Evolutionary conservation across 2,888 invertebrate species (phyloP).

Genomic region (Agrypnus murinus): DNA sequence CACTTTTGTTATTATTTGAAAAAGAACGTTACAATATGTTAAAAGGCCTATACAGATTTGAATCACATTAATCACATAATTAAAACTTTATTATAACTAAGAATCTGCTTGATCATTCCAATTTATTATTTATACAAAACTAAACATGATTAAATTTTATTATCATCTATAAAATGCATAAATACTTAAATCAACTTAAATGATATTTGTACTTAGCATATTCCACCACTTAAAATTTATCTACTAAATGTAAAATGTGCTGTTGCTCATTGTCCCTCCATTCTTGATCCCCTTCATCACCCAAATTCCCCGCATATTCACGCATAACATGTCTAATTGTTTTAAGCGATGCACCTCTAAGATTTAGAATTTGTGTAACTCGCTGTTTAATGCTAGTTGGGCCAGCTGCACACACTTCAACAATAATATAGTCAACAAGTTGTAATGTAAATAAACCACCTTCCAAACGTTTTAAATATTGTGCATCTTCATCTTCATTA

Average conservation of each 20-base stretch:
- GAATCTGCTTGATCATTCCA: too few relatives aligned
- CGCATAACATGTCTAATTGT: conserved; percentile 95
- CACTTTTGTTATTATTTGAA: too few relatives aligned
- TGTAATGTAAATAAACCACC: conserved; percentile 98
- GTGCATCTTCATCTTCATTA: conserved; percentile 82
- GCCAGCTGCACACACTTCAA: conserved; percentile 86
- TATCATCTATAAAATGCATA: too few relatives aligned
- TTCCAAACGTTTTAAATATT: conserved; percentile 91
- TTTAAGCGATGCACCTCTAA: conserved; percentile 93
- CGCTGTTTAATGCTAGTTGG: conserved; percentile 85
- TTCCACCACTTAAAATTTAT: conserved; percentile 91
- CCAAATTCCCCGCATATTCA: conserved; percentile 97
- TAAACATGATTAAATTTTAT: too few relatives aligned
- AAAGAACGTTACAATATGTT: too few relatives aligned
- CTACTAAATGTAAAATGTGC: conserved; percentile 92
- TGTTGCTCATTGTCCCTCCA: conserved; percentile 93
- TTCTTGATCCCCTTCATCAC: conserved; percentile 89
- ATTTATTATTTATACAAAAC: too few relatives aligned
- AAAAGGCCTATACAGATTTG: too few relatives aligned
- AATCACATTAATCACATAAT: too few relatives aligned
- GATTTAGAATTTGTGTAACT: conserved; percentile 90
- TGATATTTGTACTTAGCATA: too few relatives aligned
- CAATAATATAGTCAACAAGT: conserved; percentile 91
- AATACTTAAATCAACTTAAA: neutral
- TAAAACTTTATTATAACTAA: too few relatives aligned